phyloP scores from a whole-genome alignment of 2,113 vertebrate genomes.

The Pedetes capensis region DNA sequence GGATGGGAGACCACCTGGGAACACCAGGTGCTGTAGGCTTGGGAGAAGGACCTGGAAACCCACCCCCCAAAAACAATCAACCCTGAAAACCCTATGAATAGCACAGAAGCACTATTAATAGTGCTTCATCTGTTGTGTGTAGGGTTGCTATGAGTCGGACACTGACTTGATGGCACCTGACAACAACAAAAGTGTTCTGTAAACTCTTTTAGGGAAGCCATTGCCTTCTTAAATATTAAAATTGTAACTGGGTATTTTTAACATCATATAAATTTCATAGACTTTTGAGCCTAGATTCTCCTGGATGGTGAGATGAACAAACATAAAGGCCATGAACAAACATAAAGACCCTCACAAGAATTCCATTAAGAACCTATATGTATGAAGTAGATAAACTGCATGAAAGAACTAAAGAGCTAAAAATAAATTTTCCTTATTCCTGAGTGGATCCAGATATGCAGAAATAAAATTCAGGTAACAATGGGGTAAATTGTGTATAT shows the following conservation, averaged over 20 bases:
- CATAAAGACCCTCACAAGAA: neutral
- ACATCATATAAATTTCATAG: neutral
- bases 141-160: no score
- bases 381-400: neutral
- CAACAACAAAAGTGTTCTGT: neutral
- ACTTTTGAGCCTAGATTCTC: neutral
- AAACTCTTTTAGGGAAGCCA: slow-evolving; percentile 11
- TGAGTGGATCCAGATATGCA: neutral
- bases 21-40: no score
- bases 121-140: no score
- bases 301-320: neutral
- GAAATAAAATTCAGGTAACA: neutral
- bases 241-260: neutral
- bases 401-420: neutral
- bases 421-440: neutral
- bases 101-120: no score
- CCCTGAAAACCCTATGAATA: no score
- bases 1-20: no score
- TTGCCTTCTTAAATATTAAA: neutral
- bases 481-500: neutral
- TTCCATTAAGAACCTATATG: neutral
- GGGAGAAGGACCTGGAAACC: no score
- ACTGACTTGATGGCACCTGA: no score
- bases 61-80: no score
- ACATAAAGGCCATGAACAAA: neutral